A percentile compares a stretch with the other conserved stretches of the same genome.
phyloP scores from a whole-genome alignment of 2,113 vertebrate species.

The Pygathrix nemaeus region DNA sequence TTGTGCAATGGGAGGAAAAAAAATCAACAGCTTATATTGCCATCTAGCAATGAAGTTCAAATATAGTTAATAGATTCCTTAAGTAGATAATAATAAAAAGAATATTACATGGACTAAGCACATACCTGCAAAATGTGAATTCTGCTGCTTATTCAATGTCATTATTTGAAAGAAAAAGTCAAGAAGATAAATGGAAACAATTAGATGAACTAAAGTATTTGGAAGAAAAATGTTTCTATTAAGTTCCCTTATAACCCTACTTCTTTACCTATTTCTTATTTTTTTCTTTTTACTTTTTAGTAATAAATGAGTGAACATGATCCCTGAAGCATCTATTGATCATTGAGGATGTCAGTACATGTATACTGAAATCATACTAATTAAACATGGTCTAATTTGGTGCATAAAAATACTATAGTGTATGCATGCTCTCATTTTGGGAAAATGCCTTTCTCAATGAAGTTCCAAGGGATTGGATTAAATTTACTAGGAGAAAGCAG shows the following conservation, averaged over 20 bases:
- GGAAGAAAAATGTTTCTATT: conserved; percentile 61
- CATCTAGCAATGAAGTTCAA: conserved; percentile 39
- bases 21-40: conserved; percentile 1
- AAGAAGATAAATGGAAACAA: conserved; percentile 76
- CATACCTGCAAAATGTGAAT: conserved; percentile 31
- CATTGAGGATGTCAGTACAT: neutral
- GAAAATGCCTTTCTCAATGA: neutral
- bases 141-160: conserved; percentile 65
- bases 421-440: neutral
- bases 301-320: neutral
- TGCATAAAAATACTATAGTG: neutral
- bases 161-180: conserved; percentile 59
- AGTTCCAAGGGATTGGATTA: neutral
- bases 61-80: conserved; percentile 56
- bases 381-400: neutral
- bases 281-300: neutral
- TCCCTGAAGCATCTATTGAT: neutral
- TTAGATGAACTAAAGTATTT: conserved; percentile 72
- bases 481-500: neutral
- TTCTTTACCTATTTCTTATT: conserved; percentile 27
- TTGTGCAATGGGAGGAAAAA: neutral
- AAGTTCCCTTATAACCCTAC: conserved; percentile 32
- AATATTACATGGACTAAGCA: conserved; percentile 12
- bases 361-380: neutral
- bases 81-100: conserved; percentile 39